Percentiles rank a stretch among this genome's conserved stretches.
Conservation (phyloP, 2,888 invertebrate species). For the Margaritifera margaritifera region DNA sequence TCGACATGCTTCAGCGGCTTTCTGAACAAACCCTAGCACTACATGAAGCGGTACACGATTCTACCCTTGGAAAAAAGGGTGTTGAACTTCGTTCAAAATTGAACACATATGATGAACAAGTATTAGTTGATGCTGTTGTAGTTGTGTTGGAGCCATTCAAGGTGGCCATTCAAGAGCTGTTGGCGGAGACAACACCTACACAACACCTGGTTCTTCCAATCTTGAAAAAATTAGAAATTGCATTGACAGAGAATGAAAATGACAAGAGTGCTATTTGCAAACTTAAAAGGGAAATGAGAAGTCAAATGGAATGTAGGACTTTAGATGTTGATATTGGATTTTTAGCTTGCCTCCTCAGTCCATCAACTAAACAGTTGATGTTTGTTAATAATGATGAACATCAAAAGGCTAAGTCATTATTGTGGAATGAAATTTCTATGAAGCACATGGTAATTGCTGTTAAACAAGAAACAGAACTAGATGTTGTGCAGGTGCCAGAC, state of each 20-base stretch:
- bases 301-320: slow-evolving; percentile 3
- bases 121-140: slow-evolving; percentile 6
- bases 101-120: slow-evolving; percentile 8
- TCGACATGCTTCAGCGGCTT: slow-evolving; percentile 9
- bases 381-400: not conserved
- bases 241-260: not conserved
- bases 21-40: slow-evolving; percentile 8
- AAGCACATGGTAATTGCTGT: too few species aligned
- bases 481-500: too few species aligned
- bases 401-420: slow-evolving; percentile 3
- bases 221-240: slow-evolving; percentile 1
- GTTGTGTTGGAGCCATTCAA: slow-evolving; percentile 7
- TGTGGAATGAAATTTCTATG: not conserved
- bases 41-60: slow-evolving; percentile 6
- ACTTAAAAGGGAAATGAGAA: slow-evolving; percentile 1
- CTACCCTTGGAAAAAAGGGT: slow-evolving; percentile 3
- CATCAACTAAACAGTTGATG: slow-evolving; percentile 7
- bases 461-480: too few species aligned
- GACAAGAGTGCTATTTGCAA: not conserved
- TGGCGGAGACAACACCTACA: slow-evolving; percentile 10
- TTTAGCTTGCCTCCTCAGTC: slow-evolving; percentile 5
- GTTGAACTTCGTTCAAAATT: not conserved
- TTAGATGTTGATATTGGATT: slow-evolving; percentile 2
- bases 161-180: slow-evolving; percentile 10
- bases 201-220: slow-evolving; percentile 9